A percentile compares a stretch with the other conserved stretches of the same genome.
phyloP scores from a whole-genome alignment of 1,140 invertebrate genomes.

The Zaprionus africanus region DNA sequence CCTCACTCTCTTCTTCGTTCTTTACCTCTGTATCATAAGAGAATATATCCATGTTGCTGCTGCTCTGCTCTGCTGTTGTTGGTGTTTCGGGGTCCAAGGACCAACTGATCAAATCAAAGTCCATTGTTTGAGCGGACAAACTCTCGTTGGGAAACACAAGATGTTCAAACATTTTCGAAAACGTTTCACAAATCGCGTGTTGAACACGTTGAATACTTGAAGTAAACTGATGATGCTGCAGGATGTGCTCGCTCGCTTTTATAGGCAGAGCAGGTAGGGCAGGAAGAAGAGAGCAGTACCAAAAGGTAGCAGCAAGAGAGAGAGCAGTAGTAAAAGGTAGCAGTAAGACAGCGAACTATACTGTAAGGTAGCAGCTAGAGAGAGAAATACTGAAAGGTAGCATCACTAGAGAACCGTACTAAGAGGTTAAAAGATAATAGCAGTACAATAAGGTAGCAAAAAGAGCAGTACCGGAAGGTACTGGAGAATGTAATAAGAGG shows the following conservation, averaged over 20 bases:
- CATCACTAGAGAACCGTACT: not conserved
- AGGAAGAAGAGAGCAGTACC: not conserved
- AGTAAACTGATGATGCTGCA: constrained; percentile 58
- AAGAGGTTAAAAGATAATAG: not conserved
- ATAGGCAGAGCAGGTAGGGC: constrained; percentile 52
- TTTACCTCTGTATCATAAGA: constrained; percentile 22
- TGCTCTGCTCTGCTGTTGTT: not conserved
- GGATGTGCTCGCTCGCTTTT: constrained; percentile 36
- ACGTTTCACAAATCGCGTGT: constrained; percentile 48
- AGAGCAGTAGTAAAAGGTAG: not conserved
- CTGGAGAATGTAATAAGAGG: too few relatives aligned
- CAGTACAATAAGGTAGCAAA: not conserved
- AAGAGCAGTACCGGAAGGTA: too few relatives aligned
- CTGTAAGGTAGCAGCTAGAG: constrained; percentile 2
- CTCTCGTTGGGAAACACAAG: constrained; percentile 70
- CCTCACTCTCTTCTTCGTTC: too few relatives aligned
- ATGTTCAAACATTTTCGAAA: constrained; percentile 69
- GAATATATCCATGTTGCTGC: constrained; percentile 50
- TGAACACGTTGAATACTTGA: constrained; percentile 71
- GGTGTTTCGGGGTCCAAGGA: constrained; percentile 12
- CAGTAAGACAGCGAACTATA: not conserved
- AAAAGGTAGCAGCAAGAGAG: not conserved
- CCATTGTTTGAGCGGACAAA: constrained; percentile 70
- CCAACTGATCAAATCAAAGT: constrained; percentile 74
- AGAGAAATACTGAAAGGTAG: not conserved